A percentile compares a stretch with the other conserved stretches of the same genome.
Evolutionary conservation across 2,888 invertebrate species (phyloP).

Genomic region (Drosophila nr. fundita): DNA sequence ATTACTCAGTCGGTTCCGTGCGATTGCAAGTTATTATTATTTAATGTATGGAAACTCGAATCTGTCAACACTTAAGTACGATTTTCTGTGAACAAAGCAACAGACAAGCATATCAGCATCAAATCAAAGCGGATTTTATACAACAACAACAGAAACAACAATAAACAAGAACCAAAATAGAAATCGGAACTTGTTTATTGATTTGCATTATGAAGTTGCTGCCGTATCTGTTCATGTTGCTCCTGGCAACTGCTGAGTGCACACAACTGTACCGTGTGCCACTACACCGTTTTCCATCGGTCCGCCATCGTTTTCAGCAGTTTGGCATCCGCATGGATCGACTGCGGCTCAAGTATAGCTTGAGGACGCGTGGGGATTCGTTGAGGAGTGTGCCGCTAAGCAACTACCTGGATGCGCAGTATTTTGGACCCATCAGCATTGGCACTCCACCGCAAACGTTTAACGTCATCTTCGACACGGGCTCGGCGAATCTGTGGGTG

Average conservation of each 20-base stretch:
- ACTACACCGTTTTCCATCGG: slow-evolving; percentile 89
- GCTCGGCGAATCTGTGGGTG: slow-evolving; percentile 99
- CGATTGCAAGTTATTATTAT: background rate
- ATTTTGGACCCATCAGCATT: slow-evolving; percentile 95
- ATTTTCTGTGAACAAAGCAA: slow-evolving; percentile 12
- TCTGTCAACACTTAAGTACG: slow-evolving; percentile 8
- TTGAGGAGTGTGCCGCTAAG: slow-evolving; percentile 91
- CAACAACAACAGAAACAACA: slow-evolving; percentile 5
- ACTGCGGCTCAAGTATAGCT: slow-evolving; percentile 76
- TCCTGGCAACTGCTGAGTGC: slow-evolving; percentile 4
- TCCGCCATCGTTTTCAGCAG: slow-evolving; percentile 88
- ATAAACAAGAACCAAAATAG: background rate
- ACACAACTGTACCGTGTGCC: slow-evolving; percentile 87
- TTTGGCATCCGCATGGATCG: slow-evolving; percentile 88
- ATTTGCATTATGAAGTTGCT: slow-evolving; percentile 42
- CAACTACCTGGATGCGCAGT: slow-evolving; percentile 97
- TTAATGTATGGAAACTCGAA: slow-evolving; percentile 33
- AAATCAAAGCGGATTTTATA: slow-evolving; percentile 32
- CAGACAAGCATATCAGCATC: slow-evolving; percentile 53
- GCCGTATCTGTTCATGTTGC: slow-evolving; percentile 1
- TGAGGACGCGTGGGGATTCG: slow-evolving; percentile 68
- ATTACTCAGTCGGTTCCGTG: background rate
- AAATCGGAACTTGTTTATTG: slow-evolving; percentile 6
- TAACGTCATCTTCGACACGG: slow-evolving; percentile 98
- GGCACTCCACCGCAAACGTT: slow-evolving; percentile 96